Evolutionary conservation across 2,797 vertebrate genomes (phyloP).

Genomic region (Gouania willdenowi): DNA sequence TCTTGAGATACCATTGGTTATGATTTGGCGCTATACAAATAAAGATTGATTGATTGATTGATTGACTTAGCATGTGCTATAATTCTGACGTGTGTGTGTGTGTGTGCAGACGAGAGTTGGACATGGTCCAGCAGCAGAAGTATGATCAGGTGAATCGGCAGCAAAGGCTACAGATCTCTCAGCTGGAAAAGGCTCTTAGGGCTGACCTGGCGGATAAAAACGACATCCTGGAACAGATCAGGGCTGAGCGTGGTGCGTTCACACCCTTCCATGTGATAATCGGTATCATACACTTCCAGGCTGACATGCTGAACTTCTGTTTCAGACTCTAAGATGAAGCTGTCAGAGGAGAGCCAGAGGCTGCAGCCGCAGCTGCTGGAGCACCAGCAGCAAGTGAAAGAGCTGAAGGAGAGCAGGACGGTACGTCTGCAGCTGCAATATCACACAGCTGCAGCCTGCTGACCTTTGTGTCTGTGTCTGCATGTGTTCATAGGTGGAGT

Average conservation of each 20-base stretch:
- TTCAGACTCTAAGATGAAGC: slow-evolving; percentile 80
- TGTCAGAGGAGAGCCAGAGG: slow-evolving; percentile 79
- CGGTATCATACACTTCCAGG: too few species aligned
- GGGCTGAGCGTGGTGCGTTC: slow-evolving; percentile 79
- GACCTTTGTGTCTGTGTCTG: too few species aligned
- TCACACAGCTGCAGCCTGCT: too few species aligned
- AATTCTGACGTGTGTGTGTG: not conserved
- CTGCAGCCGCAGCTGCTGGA: slow-evolving; percentile 76
- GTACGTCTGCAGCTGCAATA: too few species aligned
- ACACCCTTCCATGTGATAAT: not conserved
- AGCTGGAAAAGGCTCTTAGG: slow-evolving; percentile 83
- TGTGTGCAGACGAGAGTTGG: slow-evolving; percentile 67
- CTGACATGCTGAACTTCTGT: not conserved
- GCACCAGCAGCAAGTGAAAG: slow-evolving; percentile 84
- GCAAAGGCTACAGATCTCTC: slow-evolving; percentile 82
- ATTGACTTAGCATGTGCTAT: too few species aligned
- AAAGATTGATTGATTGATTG: too few species aligned
- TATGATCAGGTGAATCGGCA: slow-evolving; percentile 85
- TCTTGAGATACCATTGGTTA: too few species aligned
- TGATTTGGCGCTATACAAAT: too few species aligned
- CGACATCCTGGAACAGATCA: slow-evolving; percentile 84
- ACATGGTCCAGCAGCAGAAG: slow-evolving; percentile 79
- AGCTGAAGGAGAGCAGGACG: slow-evolving; percentile 78
- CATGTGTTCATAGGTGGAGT: too few species aligned
- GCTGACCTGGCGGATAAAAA: slow-evolving; percentile 87